Conservation (phyloP, 2,888 invertebrate genomes). For the Agonopterix subpropinquella region DNA sequence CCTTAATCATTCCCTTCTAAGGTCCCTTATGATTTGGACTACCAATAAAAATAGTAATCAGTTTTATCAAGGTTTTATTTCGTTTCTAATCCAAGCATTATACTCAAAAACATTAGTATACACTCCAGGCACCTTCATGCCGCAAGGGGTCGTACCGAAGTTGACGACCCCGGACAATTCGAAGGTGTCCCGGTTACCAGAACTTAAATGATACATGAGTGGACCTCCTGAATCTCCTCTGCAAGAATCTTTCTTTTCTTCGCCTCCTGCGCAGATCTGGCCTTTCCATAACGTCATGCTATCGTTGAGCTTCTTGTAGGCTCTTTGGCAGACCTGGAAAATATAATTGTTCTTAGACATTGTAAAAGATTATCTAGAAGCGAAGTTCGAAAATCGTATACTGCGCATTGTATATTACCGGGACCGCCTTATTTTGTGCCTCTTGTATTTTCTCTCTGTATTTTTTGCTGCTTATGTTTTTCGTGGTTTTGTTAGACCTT, state of each 20-base stretch:
- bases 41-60: no score
- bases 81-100: slow-evolving; percentile 69
- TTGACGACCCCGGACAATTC: slow-evolving; percentile 74
- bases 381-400: no score
- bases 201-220: slow-evolving; percentile 49
- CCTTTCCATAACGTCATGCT: not conserved
- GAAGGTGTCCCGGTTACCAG: slow-evolving; percentile 23
- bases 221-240: slow-evolving; percentile 80
- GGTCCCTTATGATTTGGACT: no score
- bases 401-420: no score
- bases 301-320: not conserved
- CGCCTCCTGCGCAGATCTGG: slow-evolving; percentile 72
- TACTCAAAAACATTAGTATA: slow-evolving; percentile 77
- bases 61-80: not conserved
- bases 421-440: no score
- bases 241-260: slow-evolving; percentile 73
- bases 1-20: no score
- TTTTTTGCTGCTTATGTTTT: no score
- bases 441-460: no score
- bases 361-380: no score
- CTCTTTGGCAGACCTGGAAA: not conserved
- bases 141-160: slow-evolving; percentile 77
- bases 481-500: no score
- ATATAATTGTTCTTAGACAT: not conserved
- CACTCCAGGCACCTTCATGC: slow-evolving; percentile 76